A percentile compares a stretch with the other conserved stretches of the same genome.
Conservation (phyloP, 2,797 vertebrate genomes). For the Amblyopsis hoosieri region DNA sequence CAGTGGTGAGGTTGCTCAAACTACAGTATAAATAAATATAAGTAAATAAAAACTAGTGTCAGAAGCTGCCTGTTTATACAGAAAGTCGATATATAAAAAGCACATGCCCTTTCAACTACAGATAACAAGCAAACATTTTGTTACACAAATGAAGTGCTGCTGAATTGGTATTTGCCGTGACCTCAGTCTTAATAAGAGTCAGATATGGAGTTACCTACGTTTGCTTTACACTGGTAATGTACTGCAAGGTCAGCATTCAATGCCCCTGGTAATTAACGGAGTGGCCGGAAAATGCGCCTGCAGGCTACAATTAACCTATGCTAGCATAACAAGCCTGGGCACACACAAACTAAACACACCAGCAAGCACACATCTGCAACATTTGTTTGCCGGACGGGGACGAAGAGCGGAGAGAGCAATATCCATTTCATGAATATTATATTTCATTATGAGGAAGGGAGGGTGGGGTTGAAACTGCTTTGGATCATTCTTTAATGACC, state of each 20-base stretch:
- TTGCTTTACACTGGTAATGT: slow-evolving; percentile 58
- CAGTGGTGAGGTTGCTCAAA: slow-evolving; percentile 52
- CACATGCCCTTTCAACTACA: no score
- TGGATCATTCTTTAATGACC: slow-evolving; percentile 81
- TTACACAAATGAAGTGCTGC: slow-evolving; percentile 32
- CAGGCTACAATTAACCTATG: slow-evolving; percentile 74
- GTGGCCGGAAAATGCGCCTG: slow-evolving; percentile 61
- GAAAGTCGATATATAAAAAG: background rate
- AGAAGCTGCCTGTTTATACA: background rate
- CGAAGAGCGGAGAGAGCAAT: slow-evolving; percentile 53
- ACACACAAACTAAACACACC: slow-evolving; percentile 66
- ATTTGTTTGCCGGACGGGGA: slow-evolving; percentile 26
- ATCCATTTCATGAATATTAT: slow-evolving; percentile 80
- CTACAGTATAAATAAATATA: background rate
- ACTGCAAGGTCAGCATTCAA: slow-evolving; percentile 62
- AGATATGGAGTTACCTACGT: slow-evolving; percentile 28
- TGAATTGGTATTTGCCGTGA: slow-evolving; percentile 59
- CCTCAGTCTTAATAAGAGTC: slow-evolving; percentile 54
- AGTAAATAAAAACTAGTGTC: background rate
- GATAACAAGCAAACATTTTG: background rate
- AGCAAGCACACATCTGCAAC: slow-evolving; percentile 55
- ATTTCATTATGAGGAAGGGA: slow-evolving; percentile 74
- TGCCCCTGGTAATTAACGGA: slow-evolving; percentile 66
- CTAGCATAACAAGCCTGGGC: slow-evolving; percentile 63
- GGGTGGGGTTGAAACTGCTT: slow-evolving; percentile 58